Evolutionary conservation across 2,888 invertebrate genomes (phyloP).

Genomic region (Drosophila paramelanica): DNA sequence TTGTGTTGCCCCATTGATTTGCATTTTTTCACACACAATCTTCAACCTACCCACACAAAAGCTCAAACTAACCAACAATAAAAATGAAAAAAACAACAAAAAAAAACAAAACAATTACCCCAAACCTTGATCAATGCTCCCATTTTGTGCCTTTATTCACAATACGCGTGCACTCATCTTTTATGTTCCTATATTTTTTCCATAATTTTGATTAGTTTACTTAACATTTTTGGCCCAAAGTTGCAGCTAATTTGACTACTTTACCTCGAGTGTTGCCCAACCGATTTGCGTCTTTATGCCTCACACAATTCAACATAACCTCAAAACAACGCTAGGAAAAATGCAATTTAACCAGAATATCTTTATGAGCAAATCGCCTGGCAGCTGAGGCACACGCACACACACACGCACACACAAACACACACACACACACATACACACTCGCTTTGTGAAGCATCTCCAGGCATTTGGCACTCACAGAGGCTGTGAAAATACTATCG

Average conservation of each 20-base stretch:
- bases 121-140: conserved; percentile 13
- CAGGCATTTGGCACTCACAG: conserved; percentile 40
- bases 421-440: conserved; percentile 1
- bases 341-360: conserved; percentile 64
- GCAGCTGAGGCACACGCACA: conserved; percentile 12
- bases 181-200: background rate
- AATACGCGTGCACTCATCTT: background rate
- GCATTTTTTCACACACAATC: conserved; percentile 5
- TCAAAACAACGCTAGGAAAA: conserved; percentile 24
- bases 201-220: background rate
- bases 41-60: background rate
- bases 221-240: conserved; percentile 13
- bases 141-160: background rate
- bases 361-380: conserved; percentile 40
- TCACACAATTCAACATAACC: conserved; percentile 23
- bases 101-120: background rate
- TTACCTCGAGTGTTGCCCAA: conserved; percentile 17
- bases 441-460: conserved; percentile 16
- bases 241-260: conserved; percentile 36
- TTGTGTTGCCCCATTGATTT: conserved; percentile 1
- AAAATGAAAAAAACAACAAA: no score
- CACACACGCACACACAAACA: background rate
- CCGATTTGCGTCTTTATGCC: conserved; percentile 25
- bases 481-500: conserved; percentile 28
- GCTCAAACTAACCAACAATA: background rate